Evolutionary conservation across 2,888 invertebrate genomes (phyloP), one percentile per base, ranked within the genome.

Genomic region (Pristionchus japonicus): DNA sequence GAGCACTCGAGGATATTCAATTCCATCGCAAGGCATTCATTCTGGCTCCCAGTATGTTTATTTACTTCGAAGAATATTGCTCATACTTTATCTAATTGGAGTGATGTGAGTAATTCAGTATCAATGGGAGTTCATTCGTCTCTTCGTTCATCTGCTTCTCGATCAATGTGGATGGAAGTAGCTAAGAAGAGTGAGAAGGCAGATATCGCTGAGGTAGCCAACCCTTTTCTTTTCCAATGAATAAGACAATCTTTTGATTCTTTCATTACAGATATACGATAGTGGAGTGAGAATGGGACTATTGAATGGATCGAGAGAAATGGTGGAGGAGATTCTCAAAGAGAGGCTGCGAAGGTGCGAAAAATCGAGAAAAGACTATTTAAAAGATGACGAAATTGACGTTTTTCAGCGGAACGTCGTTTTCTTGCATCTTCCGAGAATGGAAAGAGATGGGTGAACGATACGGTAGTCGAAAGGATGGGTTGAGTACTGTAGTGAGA

Each of bases 401-500:
- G 37, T 74, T 15, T 15, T 47, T 43, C 13, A 83, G 82, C 9
- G 52, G 52, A 3, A 34, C 82, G 23, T 83, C 82, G 3, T 83
- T 83, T 52, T 83, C 82, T 11, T 49, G 20, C 2, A 31, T 83
- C 17, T 83, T 52, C 52, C 52, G 34, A 52, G 20, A 34, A 52
- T 83, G 82, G 82, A 52, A 23, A 49, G 31, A 34, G 27, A 31
- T 83, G 52, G 82, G 82, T 1, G 43, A 83, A 13, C 17, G 82
- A 83, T 83, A 83, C 52, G 82, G 82, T 43, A 43, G 2, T 23
- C 20, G 23, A 7, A 15, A 34, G 23, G 3, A 15, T 34, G 82
- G 82, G 34, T 11, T 83, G 52, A 34, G 43, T 83, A 52, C 34
- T 27, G 82, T 83, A 83, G 82, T 83, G 20, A 83, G 82, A 83